Evolutionary conservation across 2,888 invertebrate genomes (phyloP), one percentile per base, ranked within the genome.

Genomic region (Stramonita haemastoma): DNA sequence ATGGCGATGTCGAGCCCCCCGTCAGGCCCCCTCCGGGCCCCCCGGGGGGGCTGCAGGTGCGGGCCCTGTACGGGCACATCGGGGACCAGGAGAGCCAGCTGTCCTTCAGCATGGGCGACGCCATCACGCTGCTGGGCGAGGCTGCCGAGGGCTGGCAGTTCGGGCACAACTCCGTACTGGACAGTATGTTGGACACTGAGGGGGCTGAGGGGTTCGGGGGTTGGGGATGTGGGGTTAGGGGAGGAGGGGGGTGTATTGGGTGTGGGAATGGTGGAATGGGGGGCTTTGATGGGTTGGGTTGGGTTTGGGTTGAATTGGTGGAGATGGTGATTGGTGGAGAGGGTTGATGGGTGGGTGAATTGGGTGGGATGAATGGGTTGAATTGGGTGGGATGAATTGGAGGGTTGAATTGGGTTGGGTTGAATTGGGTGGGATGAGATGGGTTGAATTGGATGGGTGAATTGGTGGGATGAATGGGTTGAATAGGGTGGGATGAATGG

Each of bases 61-160:
- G 98, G 92, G 98, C 98, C 19, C 96, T 98, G 77, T 98, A 98
- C 95, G 98, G 98, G n/a, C 99, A 99, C 96, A 97, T 98, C 91
- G 98, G 98, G 73, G 96, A 98, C 92, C 97, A 98, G 15, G 98
- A 98, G 95, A 98, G 98, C 96, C 98, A 99, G 96, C 97, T 99
- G 91, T 98, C 98, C 95, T 99, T 99, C 96, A 97, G 98, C 92
- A 98, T 98, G 96, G 98, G 98, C 91, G 99, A 99, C 96, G 97
- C 98, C 91, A 97, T 99, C 90, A 98, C 98, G 13, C 96, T 98
- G 92, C 97, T 98, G 93, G 99, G 98, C 36, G 98, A 98, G 94
- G 97, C 98, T 93, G 98, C 98, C 93, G 98, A 98, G 96, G 99
- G 99, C 46, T 99, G 99, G 99, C 98, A 99, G 96, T 99, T 98